phyloP scores from a whole-genome alignment of 2,113 vertebrate genomes.

The Gobio gobio region DNA sequence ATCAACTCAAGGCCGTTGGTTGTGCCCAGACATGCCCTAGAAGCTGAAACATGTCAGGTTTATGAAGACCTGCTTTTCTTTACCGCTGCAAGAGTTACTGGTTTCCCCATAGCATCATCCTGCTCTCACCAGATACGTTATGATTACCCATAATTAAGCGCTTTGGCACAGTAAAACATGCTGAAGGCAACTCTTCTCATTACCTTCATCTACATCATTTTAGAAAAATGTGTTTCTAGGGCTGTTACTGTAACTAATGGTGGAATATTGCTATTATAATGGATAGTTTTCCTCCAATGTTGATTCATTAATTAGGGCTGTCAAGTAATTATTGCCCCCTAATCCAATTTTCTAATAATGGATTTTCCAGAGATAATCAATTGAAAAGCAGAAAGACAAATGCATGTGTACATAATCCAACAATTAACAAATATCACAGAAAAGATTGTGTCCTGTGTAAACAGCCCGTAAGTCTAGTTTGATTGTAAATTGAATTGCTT shows the following conservation, averaged over 20 bases:
- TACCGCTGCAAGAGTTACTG: conserved; percentile 13
- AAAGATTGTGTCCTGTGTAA: background rate
- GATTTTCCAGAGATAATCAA: background rate
- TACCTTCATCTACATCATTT: background rate
- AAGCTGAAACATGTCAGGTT: conserved; percentile 36
- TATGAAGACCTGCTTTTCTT: conserved; percentile 27
- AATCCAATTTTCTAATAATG: background rate
- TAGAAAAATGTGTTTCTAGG: background rate
- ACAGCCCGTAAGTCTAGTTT: background rate
- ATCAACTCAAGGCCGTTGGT: background rate
- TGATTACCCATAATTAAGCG: conserved; percentile 49
- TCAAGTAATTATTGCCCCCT: background rate
- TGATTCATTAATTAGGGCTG: background rate
- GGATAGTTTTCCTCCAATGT: background rate
- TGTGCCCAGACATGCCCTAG: conserved; percentile 28
- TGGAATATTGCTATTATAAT: background rate
- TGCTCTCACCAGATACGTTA: conserved; percentile 10
- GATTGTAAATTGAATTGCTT: background rate
- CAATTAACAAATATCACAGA: background rate
- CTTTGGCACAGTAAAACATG: conserved; percentile 19
- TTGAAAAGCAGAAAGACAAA: background rate
- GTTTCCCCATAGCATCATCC: conserved; percentile 3
- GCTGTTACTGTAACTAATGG: background rate
- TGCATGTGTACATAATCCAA: background rate
- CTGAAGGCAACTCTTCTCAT: conserved; percentile 20